Evolutionary conservation across 2,888 invertebrate genomes (phyloP), one percentile per base, ranked within the genome.

Genomic region (Hirtodrosophila histrioides): DNA sequence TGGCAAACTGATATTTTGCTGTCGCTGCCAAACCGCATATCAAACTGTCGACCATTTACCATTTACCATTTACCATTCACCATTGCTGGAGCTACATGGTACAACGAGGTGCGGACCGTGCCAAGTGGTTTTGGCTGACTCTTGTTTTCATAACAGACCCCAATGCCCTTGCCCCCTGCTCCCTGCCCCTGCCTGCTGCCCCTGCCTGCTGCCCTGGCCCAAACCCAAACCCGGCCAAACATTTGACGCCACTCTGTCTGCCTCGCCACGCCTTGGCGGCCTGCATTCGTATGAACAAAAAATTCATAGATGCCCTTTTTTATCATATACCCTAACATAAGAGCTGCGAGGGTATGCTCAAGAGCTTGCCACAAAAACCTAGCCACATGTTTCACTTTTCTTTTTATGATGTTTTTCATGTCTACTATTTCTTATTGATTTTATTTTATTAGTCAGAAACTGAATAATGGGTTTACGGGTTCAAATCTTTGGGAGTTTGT

Each of bases 41-140:
- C 82, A 83, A 83, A 82, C 88, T 88, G 85, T 86, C 82, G 81
- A 82, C 86, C 83, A 86, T 81, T 78, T 85, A 85, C 67, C 80
- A 80, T 85, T 54, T 50, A 44, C 27, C 44, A 37, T 41, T 29
- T 39, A 10, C 29, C 31, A 40, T 23, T 17, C 17, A 17, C 17
- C 17, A 17, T 17, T 17, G 17, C 17, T 33, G 46, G 41, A 66
- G 65, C 49, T 36, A 36, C 36, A 24, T n/a, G 48, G 60, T 78
- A 87, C 86, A 81, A 65, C 81, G 68, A 78, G 88, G 83, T 86
- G 84, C 81, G 64, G 84, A 64, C 80, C 74, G 66, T 83, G 82
- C 82, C 82, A 83, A 83, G 88, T 83, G 82, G 88, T 83, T 83
- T 83, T 83, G 86, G 82, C 84, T 80, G 88, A 69, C 69, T 66